phyloP scores from a whole-genome alignment of 2,113 vertebrate species.

The Columba janthina region DNA sequence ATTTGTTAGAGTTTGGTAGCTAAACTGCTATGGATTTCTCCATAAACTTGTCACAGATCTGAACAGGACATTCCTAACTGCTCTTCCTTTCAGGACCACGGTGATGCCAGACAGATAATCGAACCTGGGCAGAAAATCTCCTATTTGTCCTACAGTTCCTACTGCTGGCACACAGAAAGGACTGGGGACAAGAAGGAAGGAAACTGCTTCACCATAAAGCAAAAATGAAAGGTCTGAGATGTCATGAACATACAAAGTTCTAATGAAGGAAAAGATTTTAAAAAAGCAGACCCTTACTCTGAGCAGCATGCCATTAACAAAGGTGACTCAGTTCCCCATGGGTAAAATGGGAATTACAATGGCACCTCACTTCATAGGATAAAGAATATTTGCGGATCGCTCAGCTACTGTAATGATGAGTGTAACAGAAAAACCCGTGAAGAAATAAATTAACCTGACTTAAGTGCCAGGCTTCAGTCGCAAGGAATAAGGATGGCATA shows the following conservation, averaged over 20 bases:
- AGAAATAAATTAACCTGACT: slow-evolving; percentile 38
- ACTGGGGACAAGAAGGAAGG: background rate
- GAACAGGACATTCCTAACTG: background rate
- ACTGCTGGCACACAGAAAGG: background rate
- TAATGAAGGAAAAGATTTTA: background rate
- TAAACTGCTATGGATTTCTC: background rate
- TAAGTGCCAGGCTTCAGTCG: background rate
- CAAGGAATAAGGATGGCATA: background rate
- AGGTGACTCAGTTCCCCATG: background rate
- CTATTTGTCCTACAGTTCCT: background rate
- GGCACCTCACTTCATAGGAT: background rate
- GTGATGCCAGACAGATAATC: background rate
- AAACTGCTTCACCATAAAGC: background rate
- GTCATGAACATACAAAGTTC: background rate
- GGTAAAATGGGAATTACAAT: background rate
- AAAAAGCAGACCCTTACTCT: background rate
- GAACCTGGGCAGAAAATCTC: background rate
- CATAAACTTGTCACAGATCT: background rate
- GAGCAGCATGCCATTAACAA: background rate
- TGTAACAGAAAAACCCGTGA: slow-evolving; percentile 20
- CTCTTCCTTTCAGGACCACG: background rate
- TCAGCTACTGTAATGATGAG: slow-evolving; percentile 6
- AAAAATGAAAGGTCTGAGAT: background rate
- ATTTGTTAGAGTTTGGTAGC: background rate
- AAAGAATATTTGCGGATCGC: slow-evolving; percentile 17